phyloP scores from a whole-genome alignment of 92 coral and sea anemone species.

The Bergia puertoricense region DNA sequence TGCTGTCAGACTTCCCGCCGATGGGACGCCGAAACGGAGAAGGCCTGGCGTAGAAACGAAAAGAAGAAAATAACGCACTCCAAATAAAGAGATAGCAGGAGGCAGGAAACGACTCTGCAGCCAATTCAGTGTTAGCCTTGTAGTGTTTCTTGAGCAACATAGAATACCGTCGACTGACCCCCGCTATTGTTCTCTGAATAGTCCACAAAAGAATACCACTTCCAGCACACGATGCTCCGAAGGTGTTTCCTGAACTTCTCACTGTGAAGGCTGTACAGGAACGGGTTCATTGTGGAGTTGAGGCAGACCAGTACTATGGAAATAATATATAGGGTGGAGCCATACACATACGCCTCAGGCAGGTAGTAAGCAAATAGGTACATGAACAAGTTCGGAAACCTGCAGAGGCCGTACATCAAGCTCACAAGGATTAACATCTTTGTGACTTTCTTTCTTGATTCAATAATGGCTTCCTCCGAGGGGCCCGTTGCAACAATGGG shows the following conservation, averaged over 20 bases:
- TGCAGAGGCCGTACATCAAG: slow-evolving; percentile 59
- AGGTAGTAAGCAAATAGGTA: slow-evolving; percentile 62
- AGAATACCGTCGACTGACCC: slow-evolving; percentile 22
- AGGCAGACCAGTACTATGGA: slow-evolving; percentile 68
- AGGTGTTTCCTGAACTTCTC: slow-evolving; percentile 71
- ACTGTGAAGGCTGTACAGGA: slow-evolving; percentile 80
- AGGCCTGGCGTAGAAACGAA: background rate
- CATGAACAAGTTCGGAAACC: slow-evolving; percentile 71
- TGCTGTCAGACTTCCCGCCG: background rate
- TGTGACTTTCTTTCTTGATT: slow-evolving; percentile 67
- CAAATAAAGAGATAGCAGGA: background rate
- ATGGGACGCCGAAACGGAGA: background rate
- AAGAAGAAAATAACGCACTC: background rate
- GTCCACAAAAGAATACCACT: slow-evolving; percentile 47
- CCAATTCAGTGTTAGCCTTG: background rate
- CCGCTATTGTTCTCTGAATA: slow-evolving; percentile 21
- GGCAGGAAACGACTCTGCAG: too few relatives aligned
- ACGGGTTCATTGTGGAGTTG: slow-evolving; percentile 85
- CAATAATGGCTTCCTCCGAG: slow-evolving; percentile 55
- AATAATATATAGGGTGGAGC: slow-evolving; percentile 48
- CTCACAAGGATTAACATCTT: slow-evolving; percentile 68
- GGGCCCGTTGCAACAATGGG: slow-evolving; percentile 46
- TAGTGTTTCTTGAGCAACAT: slow-evolving; percentile 4
- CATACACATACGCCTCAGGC: slow-evolving; percentile 55
- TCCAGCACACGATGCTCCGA: slow-evolving; percentile 55